phyloP scores from a whole-genome alignment of 2,113 vertebrate species.

The Excalfactoria chinensis region DNA sequence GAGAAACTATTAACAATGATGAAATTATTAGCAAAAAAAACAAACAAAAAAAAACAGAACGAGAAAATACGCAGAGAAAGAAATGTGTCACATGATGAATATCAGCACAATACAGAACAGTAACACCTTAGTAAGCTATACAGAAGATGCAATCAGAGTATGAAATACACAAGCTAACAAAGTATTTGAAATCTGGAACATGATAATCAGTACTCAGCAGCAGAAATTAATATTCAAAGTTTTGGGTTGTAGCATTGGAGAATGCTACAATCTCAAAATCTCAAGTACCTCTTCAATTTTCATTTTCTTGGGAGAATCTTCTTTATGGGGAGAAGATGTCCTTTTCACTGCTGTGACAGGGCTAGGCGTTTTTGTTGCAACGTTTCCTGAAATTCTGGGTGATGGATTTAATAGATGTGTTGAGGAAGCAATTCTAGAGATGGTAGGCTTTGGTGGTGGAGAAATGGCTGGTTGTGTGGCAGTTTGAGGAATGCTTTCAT shows the following conservation, averaged over 20 bases:
- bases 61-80: neutral
- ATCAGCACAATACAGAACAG: neutral
- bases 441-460: conserved; percentile 80
- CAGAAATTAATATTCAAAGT: neutral
- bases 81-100: accelerated
- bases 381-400: conserved; percentile 79
- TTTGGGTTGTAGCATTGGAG: neutral
- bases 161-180: neutral
- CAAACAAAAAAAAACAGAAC: neutral
- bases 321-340: conserved; percentile 78
- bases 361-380: conserved; percentile 80
- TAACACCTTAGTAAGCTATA: neutral
- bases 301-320: conserved; percentile 82
- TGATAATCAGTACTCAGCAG: neutral
- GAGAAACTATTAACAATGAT: neutral
- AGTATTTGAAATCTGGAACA: neutral
- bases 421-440: conserved; percentile 79
- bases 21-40: neutral
- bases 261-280: neutral
- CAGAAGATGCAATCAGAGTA: neutral
- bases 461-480: conserved; percentile 80
- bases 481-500: conserved; percentile 84
- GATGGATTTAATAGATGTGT: conserved; percentile 79
- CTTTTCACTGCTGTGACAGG: conserved; percentile 79
- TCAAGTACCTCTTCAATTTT: conserved; percentile 82